Percentiles rank a stretch among this genome's conserved stretches.
phyloP scores from a whole-genome alignment of 2,797 vertebrate genomes.

The Choloepus didactylus region DNA sequence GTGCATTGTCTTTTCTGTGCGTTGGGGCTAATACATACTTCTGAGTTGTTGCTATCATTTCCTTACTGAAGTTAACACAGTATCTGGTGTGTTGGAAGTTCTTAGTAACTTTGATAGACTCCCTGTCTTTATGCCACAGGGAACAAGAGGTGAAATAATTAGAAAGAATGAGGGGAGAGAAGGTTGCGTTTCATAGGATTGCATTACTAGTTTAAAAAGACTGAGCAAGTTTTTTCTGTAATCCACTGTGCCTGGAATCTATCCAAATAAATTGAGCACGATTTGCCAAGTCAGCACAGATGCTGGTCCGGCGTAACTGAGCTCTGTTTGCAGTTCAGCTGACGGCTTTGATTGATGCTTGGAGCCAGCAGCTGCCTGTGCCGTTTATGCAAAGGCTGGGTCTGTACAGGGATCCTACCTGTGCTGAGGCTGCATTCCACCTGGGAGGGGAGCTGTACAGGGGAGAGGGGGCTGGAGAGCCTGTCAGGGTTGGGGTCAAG shows the following conservation, averaged over 20 bases:
- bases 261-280: neutral
- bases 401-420: neutral
- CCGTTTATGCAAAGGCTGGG: neutral
- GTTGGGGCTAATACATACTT: neutral
- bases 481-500: neutral
- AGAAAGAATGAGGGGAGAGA: constrained; percentile 21
- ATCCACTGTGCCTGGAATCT: neutral
- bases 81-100: neutral
- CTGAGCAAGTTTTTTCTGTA: neutral
- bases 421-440: neutral
- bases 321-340: neutral
- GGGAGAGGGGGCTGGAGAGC: neutral
- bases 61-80: neutral
- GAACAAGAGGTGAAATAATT: neutral
- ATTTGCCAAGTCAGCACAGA: neutral
- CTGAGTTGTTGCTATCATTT: neutral
- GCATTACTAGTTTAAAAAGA: neutral
- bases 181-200: neutral
- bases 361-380: neutral
- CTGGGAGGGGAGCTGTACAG: neutral
- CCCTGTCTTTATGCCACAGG: neutral
- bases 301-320: neutral
- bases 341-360: rapidly evolving
- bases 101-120: constrained; percentile 11
- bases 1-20: neutral